These are phyloP conservation scores for Boloria euphrosyne DNA, from an alignment of 2,888 invertebrate genomes.

Conservation along the genomic window DNA sequence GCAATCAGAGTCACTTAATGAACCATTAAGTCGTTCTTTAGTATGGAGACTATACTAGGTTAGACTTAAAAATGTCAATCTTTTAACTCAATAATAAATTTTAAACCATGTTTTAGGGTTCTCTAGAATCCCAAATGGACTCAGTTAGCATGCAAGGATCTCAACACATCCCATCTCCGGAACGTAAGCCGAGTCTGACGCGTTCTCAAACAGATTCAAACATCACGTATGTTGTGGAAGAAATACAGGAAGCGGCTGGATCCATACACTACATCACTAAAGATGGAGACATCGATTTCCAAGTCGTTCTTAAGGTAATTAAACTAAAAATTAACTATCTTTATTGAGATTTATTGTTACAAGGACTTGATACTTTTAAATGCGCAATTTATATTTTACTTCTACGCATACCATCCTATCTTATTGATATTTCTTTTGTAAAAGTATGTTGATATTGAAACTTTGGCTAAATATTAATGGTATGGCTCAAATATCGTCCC, in stretches of 20 bases:
- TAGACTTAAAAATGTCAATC: neutral
- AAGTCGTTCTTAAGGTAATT: conserved; percentile 91
- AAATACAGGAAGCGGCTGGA: conserved; percentile 93
- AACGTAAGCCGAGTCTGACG: conserved; percentile 87
- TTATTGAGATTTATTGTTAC: no score
- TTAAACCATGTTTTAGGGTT: conserved; percentile 82
- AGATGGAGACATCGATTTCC: conserved; percentile 96
- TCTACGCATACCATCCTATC: no score
- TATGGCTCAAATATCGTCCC: no score
- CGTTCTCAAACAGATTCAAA: conserved; percentile 96
- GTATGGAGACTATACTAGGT: no score
- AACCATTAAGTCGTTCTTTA: no score
- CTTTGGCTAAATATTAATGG: no score
- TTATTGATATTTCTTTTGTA: no score
- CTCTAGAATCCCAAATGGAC: conserved; percentile 92
- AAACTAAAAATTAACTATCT: conserved; percentile 20
- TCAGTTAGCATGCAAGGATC: conserved; percentile 85
- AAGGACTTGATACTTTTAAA: no score
- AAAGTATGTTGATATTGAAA: no score
- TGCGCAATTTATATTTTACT: no score
- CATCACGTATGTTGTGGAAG: conserved; percentile 93
- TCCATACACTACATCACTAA: conserved; percentile 95
- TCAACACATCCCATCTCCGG: conserved; percentile 81
- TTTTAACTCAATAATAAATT: neutral
- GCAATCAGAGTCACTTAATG: no score